A percentile compares a stretch with the other conserved stretches of the same genome.
Conservation (phyloP, 2,888 invertebrate genomes). For the Idaea dimidiata region DNA sequence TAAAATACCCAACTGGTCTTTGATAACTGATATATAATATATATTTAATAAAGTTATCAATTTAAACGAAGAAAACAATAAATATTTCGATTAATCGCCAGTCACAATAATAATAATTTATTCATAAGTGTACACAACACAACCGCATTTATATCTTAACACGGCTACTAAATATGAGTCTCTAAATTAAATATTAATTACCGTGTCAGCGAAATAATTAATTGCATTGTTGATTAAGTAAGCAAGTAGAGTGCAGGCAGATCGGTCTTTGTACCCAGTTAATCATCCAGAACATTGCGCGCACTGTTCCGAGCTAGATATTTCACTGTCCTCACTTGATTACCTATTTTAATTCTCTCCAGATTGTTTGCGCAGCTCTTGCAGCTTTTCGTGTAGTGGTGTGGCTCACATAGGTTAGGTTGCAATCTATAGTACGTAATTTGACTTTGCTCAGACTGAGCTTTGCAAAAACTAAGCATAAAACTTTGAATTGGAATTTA, state of each 20-base stretch:
- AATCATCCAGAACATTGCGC: background rate
- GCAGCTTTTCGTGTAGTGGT: too few relatives aligned
- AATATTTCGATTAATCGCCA: constrained; percentile 8
- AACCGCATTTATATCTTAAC: background rate
- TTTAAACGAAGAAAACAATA: background rate
- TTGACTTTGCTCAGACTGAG: too few relatives aligned
- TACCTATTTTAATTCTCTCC: background rate
- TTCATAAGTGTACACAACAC: background rate
- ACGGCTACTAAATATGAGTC: background rate
- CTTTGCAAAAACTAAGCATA: too few relatives aligned
- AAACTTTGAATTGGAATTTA: too few relatives aligned
- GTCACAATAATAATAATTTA: constrained; percentile 9
- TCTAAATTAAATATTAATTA: background rate
- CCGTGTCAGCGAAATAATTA: background rate
- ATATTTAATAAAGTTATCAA: too few relatives aligned
- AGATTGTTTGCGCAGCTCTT: background rate
- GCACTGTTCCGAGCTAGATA: background rate
- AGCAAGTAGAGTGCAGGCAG: background rate
- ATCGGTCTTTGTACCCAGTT: background rate
- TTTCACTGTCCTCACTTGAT: background rate
- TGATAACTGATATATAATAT: too few relatives aligned
- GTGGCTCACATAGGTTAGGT: too few relatives aligned
- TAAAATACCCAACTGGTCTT: too few relatives aligned
- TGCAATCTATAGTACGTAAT: too few relatives aligned
- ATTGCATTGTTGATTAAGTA: background rate